Conservation (phyloP, 2,113 vertebrate species). For the Pomatorhinus ruficollis region DNA sequence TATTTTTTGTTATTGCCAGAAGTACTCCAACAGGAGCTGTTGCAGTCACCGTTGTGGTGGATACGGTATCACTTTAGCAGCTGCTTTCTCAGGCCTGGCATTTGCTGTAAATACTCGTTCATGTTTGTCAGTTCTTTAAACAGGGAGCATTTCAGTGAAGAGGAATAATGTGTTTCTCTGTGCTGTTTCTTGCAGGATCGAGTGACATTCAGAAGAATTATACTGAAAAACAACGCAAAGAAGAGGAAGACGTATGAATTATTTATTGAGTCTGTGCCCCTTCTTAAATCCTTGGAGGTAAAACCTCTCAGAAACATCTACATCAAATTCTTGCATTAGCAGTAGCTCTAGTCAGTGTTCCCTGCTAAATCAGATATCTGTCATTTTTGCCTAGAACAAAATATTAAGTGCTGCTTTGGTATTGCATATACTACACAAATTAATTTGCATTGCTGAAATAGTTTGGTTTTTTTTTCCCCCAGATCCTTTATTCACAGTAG, state of each 20-base stretch:
- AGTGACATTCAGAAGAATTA: slow-evolving; percentile 96
- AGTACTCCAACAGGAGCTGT: neutral
- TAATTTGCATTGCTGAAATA: neutral
- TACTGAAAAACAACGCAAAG: slow-evolving; percentile 95
- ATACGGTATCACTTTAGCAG: neutral
- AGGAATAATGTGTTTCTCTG: slow-evolving; percentile 22
- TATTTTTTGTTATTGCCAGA: neutral
- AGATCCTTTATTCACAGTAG: neutral
- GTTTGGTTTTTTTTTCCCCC: neutral
- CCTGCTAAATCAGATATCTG: neutral
- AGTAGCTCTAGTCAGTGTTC: neutral
- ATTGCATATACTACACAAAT: neutral
- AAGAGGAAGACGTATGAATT: slow-evolving; percentile 92
- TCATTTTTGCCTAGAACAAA: neutral
- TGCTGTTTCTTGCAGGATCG: slow-evolving; percentile 85
- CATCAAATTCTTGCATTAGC: neutral
- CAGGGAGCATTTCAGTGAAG: neutral
- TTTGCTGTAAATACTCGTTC: neutral
- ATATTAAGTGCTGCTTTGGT: neutral
- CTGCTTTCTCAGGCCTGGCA: neutral
- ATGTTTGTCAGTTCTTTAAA: neutral
- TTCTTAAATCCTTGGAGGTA: slow-evolving; percentile 97
- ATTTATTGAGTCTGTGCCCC: slow-evolving; percentile 95
- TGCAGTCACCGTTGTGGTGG: neutral
- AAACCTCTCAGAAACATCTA: slow-evolving; percentile 33